Percentiles rank a stretch among this genome's conserved stretches.
These are phyloP conservation scores for Notarius quadriscutis DNA, from an alignment of 2,113 vertebrate genomes.

Conservation along the genomic window DNA sequence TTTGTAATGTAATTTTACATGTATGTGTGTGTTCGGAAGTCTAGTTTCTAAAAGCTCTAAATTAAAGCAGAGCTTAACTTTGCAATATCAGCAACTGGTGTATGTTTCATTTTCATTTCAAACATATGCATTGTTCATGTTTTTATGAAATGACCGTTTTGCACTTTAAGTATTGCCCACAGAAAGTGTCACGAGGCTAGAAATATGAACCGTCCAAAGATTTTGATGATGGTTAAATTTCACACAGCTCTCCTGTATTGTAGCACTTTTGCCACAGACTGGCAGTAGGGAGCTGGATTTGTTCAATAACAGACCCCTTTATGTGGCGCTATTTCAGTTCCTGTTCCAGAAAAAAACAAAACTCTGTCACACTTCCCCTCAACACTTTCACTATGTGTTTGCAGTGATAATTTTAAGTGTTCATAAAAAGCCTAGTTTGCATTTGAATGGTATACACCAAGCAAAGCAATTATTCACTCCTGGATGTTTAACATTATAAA, in stretches of 20 bases:
- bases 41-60: not conserved
- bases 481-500: not conserved
- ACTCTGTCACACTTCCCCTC: not conserved
- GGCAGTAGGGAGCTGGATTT: constrained; percentile 17
- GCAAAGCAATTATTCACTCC: not conserved
- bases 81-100: not conserved
- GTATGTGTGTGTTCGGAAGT: not conserved
- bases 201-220: not conserved
- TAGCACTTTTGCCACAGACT: constrained; percentile 2
- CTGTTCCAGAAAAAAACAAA: constrained; percentile 6
- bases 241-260: not conserved
- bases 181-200: not conserved
- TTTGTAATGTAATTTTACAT: not conserved
- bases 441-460: not conserved
- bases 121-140: not conserved
- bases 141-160: not conserved
- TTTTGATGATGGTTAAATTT: not conserved
- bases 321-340: not conserved
- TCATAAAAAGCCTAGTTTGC: not conserved
- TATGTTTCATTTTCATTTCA: not conserved
- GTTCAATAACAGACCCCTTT: not conserved
- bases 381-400: not conserved
- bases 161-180: not conserved
- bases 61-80: not conserved
- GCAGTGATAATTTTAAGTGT: not conserved